Evolutionary conservation across 2,888 invertebrate genomes (phyloP), one percentile per base, ranked within the genome.

Genomic region (Watsonalla binaria): DNA sequence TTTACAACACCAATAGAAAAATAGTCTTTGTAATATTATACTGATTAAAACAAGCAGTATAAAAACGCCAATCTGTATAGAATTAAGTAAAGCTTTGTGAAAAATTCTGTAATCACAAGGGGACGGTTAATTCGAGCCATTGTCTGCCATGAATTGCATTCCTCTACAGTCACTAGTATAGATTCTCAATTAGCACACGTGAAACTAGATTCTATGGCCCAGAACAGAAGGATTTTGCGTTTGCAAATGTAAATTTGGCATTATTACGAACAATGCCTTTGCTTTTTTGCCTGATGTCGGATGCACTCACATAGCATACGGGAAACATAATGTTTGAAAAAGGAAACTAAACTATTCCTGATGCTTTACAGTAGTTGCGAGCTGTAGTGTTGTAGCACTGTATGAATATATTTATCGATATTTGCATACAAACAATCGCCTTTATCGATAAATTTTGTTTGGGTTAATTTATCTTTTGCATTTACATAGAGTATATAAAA

Each of bases 111-210:
- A 57, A 65, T 67, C 65, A 65, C 62, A 62, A 57, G 63, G 45
- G 54, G 56, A 68, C 63, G 55, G 74, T 73, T 77, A 76, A 77
- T 76, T 74, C 65, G 54, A 45, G 60, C 72, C 63, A 78, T 80
- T 80, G 79, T 80, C 68, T 68, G 56, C 56, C 61, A 57, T 67
- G 72, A 76, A 77, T 74, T 74, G 72, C 70, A 74, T 70, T 67
- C 55, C 57, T 51, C 53, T 55, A 58, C 48, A 34, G 61, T 68
- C 59, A 59, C 68, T 63, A 24, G 67, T 64, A 74, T 75, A 71
- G 72, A 69, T 58, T 11, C 9, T 11, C 11, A 11, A 42, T 42
- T 42, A 11, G 42, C 42, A 11, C 42, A 11, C 11, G 42, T 66
- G 55, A 47, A 59, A 55, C 59, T 56, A 60, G 60, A 57, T 55